Base-by-base conservation (phyloP, 2,888 invertebrate species). In the Eupithecia abbreviata region DNA sequence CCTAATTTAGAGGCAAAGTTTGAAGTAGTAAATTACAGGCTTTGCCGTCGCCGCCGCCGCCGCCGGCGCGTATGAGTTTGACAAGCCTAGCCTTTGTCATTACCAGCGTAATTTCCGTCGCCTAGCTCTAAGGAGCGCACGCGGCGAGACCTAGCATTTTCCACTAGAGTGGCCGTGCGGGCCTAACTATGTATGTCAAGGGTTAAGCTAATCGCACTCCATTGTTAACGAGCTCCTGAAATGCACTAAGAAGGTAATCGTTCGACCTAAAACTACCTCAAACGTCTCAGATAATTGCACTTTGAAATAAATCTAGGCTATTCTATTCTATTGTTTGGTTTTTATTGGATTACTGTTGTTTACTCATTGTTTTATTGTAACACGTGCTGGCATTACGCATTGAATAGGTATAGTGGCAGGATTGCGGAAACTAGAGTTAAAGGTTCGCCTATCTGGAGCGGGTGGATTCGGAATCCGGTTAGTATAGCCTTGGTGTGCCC, bases 391-490 rank as follows among this genome's bases (percentile, higher is more conserved):
- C 68, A 77, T 72, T 80, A 76, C 77, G 75, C 75, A 79, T 82
- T 78, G 74, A 78, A 76, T 72, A 78, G 71, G 75, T 81, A 78
- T 79, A 80, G 78, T 18, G 74, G 78, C 80, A 84, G 88, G 87
- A 92, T 90, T 90, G 90, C 92, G 93, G 93, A 94, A 94, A 93
- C 88, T 89, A 86, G 87, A 89, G 88, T 89, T 90, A 90, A 91
- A 94, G 91, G 92, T 92, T 91, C 89, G 90, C 88, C 91, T 93
- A 93, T 93, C 93, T 93, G 91, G 93, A 93, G 91, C 92, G 92
- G 89, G 88, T 90, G 90, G 91, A 92, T 88, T 91, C 89, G 90
- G 90, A 93, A 93, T 94, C 94, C 93, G 93, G 94, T 94, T 91
- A 88, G 88, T 86, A 84, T 91, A 93, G 91, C 94, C 94, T 94